Evolutionary conservation across 2,113 vertebrate species (phyloP).

Genomic region (Oreochromis niloticus): DNA sequence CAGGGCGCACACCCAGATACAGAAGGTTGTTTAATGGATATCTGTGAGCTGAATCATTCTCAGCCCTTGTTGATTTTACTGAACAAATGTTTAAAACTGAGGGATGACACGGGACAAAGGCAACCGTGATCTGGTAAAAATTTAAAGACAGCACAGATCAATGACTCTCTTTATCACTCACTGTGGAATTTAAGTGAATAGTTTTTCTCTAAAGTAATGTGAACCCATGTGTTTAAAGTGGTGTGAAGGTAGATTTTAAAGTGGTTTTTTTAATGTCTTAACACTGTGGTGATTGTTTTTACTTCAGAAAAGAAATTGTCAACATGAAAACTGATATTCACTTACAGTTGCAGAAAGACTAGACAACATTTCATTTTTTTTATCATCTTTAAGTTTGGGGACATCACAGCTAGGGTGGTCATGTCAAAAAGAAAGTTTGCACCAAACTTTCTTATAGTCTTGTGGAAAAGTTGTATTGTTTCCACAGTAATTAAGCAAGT

Average conservation of each 20-base stretch:
- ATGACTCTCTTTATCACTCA: not conserved
- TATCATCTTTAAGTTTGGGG: not conserved
- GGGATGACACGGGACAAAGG: not conserved
- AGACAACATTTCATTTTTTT: not conserved
- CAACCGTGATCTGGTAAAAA: not conserved
- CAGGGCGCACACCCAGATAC: not conserved
- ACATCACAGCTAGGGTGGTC: not conserved
- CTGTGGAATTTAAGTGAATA: not conserved
- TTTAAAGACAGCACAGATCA: not conserved
- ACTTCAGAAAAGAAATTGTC: not conserved
- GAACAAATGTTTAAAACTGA: not conserved
- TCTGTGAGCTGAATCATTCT: not conserved
- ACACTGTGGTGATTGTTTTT: not conserved
- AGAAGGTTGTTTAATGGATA: not conserved
- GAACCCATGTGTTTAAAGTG: not conserved
- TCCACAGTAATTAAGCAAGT: not conserved
- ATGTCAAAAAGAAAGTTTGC: not conserved
- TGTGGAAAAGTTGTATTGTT: not conserved
- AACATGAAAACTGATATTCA: not conserved
- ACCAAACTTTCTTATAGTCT: not conserved
- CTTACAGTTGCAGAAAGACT: not conserved
- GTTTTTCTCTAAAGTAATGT: not conserved
- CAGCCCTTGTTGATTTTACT: not conserved
- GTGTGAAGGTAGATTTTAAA: not conserved
- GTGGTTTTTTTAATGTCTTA: accelerated